Evolutionary conservation across 30 jellyfish, hydroid and myxozoan species (phyloP), one percentile per base, ranked within the genome.

Genomic region (Hydra vulgaris): DNA sequence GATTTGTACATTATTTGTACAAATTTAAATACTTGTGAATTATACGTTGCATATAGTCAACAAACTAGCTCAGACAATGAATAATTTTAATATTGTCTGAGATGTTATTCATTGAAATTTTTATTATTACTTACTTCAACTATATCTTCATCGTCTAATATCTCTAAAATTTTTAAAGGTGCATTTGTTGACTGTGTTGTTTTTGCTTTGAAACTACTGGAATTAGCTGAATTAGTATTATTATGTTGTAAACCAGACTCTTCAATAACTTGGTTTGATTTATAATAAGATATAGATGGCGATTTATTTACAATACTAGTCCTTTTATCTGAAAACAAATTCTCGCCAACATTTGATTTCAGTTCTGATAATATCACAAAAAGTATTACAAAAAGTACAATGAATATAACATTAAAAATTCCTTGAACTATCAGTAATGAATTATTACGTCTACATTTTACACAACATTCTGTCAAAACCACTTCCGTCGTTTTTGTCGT

Each of bases 301-400:
- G 61, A 40, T 3, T 40, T 40, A 40, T 40, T 40, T 40, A 40
- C 61, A 40, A 40, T 3, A 12, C 12, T 40, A 40, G 61, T 40
- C 61, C 61, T 40, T 40, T 40, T 40, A 40, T 40, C 12, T 40
- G 61, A 40, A 40, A 40, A 12, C 12, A 40, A 40, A 12, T 12
- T 12, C 61, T 40, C 61, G 12, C 61, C 71, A 75, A 20, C 66
- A 54, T 22, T 75, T 75, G 83, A 75, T 54, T 75, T 75, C 71
- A 75, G 56, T 25, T 25, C 56, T 25, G 25, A 26, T 18, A 75
- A 25, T 1, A 75, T 25, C 83, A 75, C 83, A 75, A 75, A 75
- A 27, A 75, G 83, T 23, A 75, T 75, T 0, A 75, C 25, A 23
- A 75, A 25, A 8, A 75, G 75, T 24, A 75, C 73, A 25, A 75